Percentiles rank a stretch among this genome's conserved stretches.
phyloP scores from a whole-genome alignment of 2,888 invertebrate species.

The Harpagoxenus sublaevis region DNA sequence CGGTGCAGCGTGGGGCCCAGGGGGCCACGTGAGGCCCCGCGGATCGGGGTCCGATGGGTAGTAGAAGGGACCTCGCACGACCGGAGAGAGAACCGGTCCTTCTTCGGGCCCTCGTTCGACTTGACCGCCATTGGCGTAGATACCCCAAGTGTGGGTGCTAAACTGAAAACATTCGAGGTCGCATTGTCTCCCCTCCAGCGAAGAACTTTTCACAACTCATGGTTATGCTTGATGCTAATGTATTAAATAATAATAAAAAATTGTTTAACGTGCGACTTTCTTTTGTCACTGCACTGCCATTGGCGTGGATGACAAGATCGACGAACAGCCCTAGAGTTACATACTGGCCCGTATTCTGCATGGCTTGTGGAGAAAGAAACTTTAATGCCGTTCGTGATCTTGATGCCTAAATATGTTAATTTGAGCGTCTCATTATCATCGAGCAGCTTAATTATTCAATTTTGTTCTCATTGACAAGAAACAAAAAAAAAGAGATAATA shows the following conservation, averaged over 20 bases:
- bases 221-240: conserved; percentile 9
- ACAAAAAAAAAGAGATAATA: not conserved
- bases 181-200: conserved; percentile 6
- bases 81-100: conserved; percentile 81
- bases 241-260: conserved; percentile 1
- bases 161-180: conserved; percentile 53
- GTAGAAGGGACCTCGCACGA: conserved; percentile 70
- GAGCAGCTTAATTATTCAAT: not conserved
- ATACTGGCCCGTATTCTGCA: conserved; percentile 3
- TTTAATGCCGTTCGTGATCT: not conserved
- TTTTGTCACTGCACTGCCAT: not conserved
- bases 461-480: not conserved
- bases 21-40: conserved; percentile 60
- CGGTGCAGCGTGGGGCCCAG: conserved; percentile 60
- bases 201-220: not conserved
- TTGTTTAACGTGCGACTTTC: not conserved
- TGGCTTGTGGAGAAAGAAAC: not conserved
- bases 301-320: conserved; percentile 11
- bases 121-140: conserved; percentile 79
- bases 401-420: not conserved
- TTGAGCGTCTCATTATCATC: not conserved
- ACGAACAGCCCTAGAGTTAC: not conserved
- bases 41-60: conserved; percentile 63
- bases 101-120: conserved; percentile 72
- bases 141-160: conserved; percentile 77